Base-by-base conservation (phyloP, 2,888 invertebrate species). In the Anoplius nigerrimus region DNA sequence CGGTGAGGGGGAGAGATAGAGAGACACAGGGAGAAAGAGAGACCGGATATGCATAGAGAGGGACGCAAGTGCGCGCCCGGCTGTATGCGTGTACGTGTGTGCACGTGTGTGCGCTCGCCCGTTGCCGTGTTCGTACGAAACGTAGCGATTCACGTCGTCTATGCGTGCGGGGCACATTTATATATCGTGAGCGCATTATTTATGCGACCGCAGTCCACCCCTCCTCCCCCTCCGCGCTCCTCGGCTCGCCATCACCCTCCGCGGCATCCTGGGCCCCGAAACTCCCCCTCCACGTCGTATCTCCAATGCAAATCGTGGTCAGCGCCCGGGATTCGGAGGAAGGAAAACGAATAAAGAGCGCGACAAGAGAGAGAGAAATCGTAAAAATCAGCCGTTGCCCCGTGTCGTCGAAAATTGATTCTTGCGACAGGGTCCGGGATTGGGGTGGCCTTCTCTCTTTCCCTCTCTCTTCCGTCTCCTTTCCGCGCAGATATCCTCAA, bases 261-360 rank as follows among this genome's bases (percentile, higher is more conserved):
- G 8, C 45, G 2, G n/a, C 51, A 13, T 34, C 34, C 11, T n/a
- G 59, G 16, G 34, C 62, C 72, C 56, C n/a, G n/a, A 16, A 5
- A 54, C 27, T 54, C 34, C 54, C 45, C 18, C 53, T 43, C 16
- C 11, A 18, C 22, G 13, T 42, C 54, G 46, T 65, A 71, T 71
- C 67, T 60, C 70, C 65, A 79, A 79, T 79, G 78, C 76, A 79
- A 80, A 79, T 78, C 75, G 70, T 70, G 70, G 73, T 73, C 72
- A 72, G 69, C 69, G 70, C 69, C 64, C 62, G 62, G 74, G 71
- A 79, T 73, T 78, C 70, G 73, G 69, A 24, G 57, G 55, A 55
- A 46, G n/a, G 46, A 46, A 46, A 46, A 48, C 48, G 48, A 48
- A 48, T 48, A 58, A 60, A 53, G 42, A 57, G 18, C 42, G 21